A percentile compares a stretch with the other conserved stretches of the same genome.
Evolutionary conservation across 2,797 vertebrate species (phyloP).

Genomic region (Thripadectes ignobilis): DNA sequence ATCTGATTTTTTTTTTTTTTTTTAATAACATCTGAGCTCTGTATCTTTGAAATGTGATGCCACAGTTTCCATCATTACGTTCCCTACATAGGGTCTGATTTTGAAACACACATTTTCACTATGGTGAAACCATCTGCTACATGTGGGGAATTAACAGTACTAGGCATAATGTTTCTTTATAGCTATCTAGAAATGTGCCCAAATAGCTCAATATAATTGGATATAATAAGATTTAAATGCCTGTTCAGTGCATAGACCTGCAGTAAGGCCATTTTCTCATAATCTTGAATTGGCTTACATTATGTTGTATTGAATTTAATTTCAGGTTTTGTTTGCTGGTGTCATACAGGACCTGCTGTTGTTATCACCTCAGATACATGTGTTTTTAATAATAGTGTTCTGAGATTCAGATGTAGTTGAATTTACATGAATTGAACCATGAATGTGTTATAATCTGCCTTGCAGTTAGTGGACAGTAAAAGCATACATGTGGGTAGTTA

Average conservation of each 20-base stretch:
- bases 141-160: conserved; percentile 59
- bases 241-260: background rate
- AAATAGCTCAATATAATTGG: conserved; percentile 62
- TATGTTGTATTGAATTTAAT: conserved; percentile 30
- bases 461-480: background rate
- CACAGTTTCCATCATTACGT: conserved; percentile 26
- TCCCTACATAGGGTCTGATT: conserved; percentile 50
- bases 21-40: background rate
- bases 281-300: conserved; percentile 8
- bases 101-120: conserved; percentile 35
- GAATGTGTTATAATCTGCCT: background rate
- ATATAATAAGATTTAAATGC: conserved; percentile 51
- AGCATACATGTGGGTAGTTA: background rate
- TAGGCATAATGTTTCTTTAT: conserved; percentile 49
- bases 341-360: background rate
- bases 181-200: conserved; percentile 64
- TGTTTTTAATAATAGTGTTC: conserved; percentile 55
- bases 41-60: conserved; percentile 47
- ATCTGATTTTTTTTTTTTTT: background rate
- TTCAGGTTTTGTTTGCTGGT: conserved; percentile 33
- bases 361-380: conserved; percentile 2
- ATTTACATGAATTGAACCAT: background rate
- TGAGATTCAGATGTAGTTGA: conserved; percentile 31
- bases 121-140: conserved; percentile 63
- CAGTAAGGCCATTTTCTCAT: conserved; percentile 6